Evolutionary conservation across 2,797 vertebrate species (phyloP), one percentile per base, ranked within the genome.

Genomic region (Myotis planiceps): DNA sequence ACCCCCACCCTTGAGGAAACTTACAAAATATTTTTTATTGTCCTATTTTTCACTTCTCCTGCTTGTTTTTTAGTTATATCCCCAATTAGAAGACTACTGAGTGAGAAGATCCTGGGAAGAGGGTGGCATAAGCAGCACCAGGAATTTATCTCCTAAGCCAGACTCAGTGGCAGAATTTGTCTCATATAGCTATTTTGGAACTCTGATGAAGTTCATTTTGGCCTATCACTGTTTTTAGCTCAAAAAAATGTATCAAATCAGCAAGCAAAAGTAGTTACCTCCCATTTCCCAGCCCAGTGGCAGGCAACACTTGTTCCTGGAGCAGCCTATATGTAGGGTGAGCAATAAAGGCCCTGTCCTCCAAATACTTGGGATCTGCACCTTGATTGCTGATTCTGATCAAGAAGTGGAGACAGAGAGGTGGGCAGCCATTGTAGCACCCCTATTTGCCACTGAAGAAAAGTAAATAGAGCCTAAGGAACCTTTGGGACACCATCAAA

Each of bases 11-110:
- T 69, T 84, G 94, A 92, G 21, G 7, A 79, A 91, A 68, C 7
- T 75, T 86, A 37, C 92, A 18, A 96, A 95, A 37, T 79, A 88
- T 42, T 47, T 90, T 87, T 80, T 18, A 88, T 63, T 69, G 37
- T n/a, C 23, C 65, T 60, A 16, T 71, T 16, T 55, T 37, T 29
- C 34, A 66, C 25, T 72, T 14, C 14, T 60, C 69, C 13, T 71
- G 49, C 51, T n/a, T 74, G 21, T 45, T 42, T 45, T 68, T 86
- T 29, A 72, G 37, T 60, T 34, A 86, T 5, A 72, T 18, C 9
- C 9, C 29, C 34, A 71, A 53, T 51, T 42, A 90, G 15, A 89
- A 58, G 8, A 47, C 39, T 75, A 74, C 0, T 58, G 19, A 10
- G 19, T 29, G 71, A 60, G 32, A 60, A n/a, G 39, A 71, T 42